A percentile compares a stretch with the other conserved stretches of the same genome.
Evolutionary conservation across 2,888 invertebrate genomes (phyloP).

Genomic region (Apamea sordens): DNA sequence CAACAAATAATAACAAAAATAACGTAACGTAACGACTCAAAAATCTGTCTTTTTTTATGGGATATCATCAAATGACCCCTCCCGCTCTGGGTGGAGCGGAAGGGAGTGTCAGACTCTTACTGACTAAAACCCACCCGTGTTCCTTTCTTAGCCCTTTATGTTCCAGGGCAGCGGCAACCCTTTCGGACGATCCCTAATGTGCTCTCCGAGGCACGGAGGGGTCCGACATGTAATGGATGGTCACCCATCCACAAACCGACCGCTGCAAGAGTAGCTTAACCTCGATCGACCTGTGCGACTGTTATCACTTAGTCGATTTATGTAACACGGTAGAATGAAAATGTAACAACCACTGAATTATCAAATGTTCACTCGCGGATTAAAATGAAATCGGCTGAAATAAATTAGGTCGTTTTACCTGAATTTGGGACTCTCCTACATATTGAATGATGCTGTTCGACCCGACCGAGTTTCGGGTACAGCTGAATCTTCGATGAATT

Average conservation of each 20-base stretch:
- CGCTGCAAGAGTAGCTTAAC: not conserved
- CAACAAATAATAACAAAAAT: too few species aligned
- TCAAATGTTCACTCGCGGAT: not conserved
- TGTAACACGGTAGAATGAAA: not conserved
- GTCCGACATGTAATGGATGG: not conserved
- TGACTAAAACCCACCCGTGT: too few species aligned
- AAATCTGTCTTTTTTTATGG: too few species aligned
- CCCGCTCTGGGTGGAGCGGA: too few species aligned
- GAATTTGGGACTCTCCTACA: not conserved
- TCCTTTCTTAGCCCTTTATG: too few species aligned
- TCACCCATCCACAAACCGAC: not conserved
- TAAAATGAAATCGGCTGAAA: not conserved
- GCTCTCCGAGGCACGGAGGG: not conserved
- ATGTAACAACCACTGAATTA: not conserved
- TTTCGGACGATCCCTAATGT: too few species aligned
- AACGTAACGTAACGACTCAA: not conserved
- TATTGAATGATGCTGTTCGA: conserved; percentile 11
- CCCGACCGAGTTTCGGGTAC: not conserved
- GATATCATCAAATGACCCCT: too few species aligned
- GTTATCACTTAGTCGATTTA: not conserved
- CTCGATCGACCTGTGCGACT: not conserved
- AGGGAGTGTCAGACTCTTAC: too few species aligned
- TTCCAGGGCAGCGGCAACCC: too few species aligned
- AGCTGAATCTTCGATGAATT: conserved; percentile 12
- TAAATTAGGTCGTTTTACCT: conserved; percentile 7